Percentiles rank a stretch among this genome's conserved stretches.
phyloP scores from a whole-genome alignment of 2,797 vertebrate genomes.

The Poliocrania exsul region DNA sequence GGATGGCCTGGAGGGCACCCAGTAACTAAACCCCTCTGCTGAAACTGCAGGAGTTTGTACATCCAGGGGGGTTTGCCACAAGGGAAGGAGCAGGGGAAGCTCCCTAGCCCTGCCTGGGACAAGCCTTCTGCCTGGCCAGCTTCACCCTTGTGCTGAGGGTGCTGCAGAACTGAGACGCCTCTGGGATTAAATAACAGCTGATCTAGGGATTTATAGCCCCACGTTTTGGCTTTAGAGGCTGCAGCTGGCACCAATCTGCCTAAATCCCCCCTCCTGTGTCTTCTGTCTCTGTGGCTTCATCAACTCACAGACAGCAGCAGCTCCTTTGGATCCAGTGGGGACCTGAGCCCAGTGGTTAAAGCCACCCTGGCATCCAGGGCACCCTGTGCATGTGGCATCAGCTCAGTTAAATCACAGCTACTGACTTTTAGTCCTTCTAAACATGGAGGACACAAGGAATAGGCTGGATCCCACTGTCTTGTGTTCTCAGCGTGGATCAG shows the following conservation, averaged over 20 bases:
- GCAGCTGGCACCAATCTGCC: not conserved
- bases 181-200: not conserved
- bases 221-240: not conserved
- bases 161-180: not conserved
- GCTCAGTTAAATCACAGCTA: not conserved
- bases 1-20: not conserved
- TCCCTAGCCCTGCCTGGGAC: not conserved
- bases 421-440: not conserved
- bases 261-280: not conserved
- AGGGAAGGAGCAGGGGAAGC: not conserved
- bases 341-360: not conserved
- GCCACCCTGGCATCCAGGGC: not conserved
- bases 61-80: not conserved
- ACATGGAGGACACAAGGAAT: not conserved
- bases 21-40: not conserved
- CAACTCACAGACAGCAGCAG: not conserved
- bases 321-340: not conserved
- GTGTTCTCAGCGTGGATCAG: not conserved
- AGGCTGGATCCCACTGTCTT: not conserved
- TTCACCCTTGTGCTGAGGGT: rapidly evolving
- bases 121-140: not conserved
- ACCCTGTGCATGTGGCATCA: not conserved
- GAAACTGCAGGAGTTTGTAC: not conserved
- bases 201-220: not conserved
- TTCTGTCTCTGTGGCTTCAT: rapidly evolving